phyloP scores from a whole-genome alignment of 2,113 vertebrate species.

The Anguilla rostrata region DNA sequence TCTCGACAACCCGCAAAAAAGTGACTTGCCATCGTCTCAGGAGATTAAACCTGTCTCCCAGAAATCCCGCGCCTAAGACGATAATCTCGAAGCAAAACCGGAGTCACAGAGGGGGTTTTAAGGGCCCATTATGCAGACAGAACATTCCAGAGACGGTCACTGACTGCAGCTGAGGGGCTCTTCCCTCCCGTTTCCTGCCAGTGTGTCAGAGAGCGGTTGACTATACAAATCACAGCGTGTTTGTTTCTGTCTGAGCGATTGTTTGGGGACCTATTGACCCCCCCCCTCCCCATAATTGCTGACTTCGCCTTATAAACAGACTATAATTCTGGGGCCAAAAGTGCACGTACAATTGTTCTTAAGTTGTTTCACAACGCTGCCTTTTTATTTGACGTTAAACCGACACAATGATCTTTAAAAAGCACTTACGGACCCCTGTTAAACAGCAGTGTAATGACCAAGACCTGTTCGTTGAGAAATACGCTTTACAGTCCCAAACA shows the following conservation, averaged over 20 bases:
- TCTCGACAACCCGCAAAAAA: neutral
- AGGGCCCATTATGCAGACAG: constrained; percentile 53
- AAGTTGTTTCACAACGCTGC: constrained; percentile 36
- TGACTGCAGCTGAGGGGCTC: neutral
- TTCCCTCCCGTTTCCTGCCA: neutral
- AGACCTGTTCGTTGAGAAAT: constrained; percentile 9
- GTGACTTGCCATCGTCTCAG: constrained; percentile 44
- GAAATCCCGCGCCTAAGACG: constrained; percentile 61
- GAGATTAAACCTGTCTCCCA: constrained; percentile 58
- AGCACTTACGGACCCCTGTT: constrained; percentile 36
- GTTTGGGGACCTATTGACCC: constrained; percentile 50
- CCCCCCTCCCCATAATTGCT: neutral
- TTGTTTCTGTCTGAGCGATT: constrained; percentile 57
- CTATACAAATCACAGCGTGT: constrained; percentile 44
- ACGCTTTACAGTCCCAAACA: constrained; percentile 27
- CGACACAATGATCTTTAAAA: constrained; percentile 32
- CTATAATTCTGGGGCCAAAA: constrained; percentile 27
- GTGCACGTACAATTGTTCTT: constrained; percentile 27
- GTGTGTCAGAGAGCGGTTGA: constrained; percentile 54
- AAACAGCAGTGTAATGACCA: constrained; percentile 28
- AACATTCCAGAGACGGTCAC: neutral
- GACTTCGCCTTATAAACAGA: constrained; percentile 34
- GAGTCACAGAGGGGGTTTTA: constrained; percentile 57
- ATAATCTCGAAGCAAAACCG: constrained; percentile 67
- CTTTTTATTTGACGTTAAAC: constrained; percentile 24